Evolutionary conservation across 2,888 invertebrate species (phyloP).

Genomic region (Agrotis puta): DNA sequence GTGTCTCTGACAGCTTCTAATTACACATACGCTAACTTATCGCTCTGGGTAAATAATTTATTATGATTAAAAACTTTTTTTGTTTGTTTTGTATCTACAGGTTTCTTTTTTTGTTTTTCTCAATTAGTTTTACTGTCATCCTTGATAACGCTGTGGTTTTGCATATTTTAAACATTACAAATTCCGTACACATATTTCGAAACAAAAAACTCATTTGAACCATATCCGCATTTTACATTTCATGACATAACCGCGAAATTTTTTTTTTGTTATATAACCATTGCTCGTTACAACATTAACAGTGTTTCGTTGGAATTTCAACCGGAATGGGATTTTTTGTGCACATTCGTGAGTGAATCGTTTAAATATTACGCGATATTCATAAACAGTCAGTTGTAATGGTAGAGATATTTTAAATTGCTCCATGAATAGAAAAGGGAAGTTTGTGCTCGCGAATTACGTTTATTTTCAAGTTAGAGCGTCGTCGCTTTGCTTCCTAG

Average conservation of each 20-base stretch:
- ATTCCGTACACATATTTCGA: conserved; percentile 16
- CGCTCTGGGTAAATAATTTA: conserved; percentile 35
- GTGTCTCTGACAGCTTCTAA: conserved; percentile 50
- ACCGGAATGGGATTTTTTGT: conserved; percentile 56
- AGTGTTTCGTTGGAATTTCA: conserved; percentile 58
- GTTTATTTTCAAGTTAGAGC: conserved; percentile 29
- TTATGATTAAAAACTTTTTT: conserved; percentile 15
- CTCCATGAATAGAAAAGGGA: conserved; percentile 81
- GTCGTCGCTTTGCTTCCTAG: conserved; percentile 29
- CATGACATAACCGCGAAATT: conserved; percentile 51
- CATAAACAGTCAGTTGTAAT: conserved; percentile 75
- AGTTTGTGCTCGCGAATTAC: conserved; percentile 46
- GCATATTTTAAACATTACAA: conserved; percentile 8
- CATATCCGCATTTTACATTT: conserved; percentile 44
- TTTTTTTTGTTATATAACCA: conserved; percentile 53
- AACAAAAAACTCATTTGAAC: conserved; percentile 27
- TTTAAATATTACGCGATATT: conserved; percentile 76
- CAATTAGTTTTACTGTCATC: conserved; percentile 36
- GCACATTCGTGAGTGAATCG: conserved; percentile 65
- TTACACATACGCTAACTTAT: conserved; percentile 35
- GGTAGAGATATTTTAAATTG: conserved; percentile 79
- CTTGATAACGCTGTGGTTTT: conserved; percentile 8
- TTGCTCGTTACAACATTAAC: conserved; percentile 56
- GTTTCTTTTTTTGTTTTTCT: conserved; percentile 1
- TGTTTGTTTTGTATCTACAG: conserved; percentile 4